Evolutionary conservation across 2,113 vertebrate genomes (phyloP), one percentile per base, ranked within the genome.

Genomic region (Oryzias melastigma): DNA sequence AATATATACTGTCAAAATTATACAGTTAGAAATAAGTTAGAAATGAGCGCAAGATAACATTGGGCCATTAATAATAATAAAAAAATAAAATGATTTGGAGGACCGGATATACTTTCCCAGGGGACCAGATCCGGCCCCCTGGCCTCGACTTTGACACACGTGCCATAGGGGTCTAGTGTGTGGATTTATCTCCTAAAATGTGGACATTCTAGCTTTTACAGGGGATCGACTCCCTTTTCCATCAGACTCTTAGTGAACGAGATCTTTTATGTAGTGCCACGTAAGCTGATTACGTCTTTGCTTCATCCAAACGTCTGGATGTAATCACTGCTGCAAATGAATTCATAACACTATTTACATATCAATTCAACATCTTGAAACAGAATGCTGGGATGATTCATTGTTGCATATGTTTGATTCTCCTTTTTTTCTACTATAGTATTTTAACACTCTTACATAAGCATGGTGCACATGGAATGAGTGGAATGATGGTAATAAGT

Each of bases 211-310:
- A 5, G 3, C 41, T 18, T 51, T 42, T 22, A 22, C 22, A 22
- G 22, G 22, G 22, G 22, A 2, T 22, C 2, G 22, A 22, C 22
- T 22, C 22, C 10, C 35, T 12, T 35, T 3, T 35, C 35, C 35
- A 54, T 62, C 58, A 70, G 15, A 55, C 48, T 54, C 27, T 53
- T 16, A 16, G 46, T 25, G 55, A 20, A 76, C 61, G 51, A 44
- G 69, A 67, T 78, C 68, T 80, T 80, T 82, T 29, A 71, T 68
- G 54, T 51, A 53, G 47, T 64, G 59, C 53, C 68, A 53, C 46
- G 1, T 78, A 78, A 81, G 78, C 68, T 73, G 66, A 73, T 80
- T 81, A 68, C 46, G 45, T 56, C 58, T 65, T 41, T 43, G 27
- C 42, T 56, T 24, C 47, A 60, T 75, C 60, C 57, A 75, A 49